Conservation (phyloP, 2,888 invertebrate species). For the Hirtodrosophila alboralis region DNA sequence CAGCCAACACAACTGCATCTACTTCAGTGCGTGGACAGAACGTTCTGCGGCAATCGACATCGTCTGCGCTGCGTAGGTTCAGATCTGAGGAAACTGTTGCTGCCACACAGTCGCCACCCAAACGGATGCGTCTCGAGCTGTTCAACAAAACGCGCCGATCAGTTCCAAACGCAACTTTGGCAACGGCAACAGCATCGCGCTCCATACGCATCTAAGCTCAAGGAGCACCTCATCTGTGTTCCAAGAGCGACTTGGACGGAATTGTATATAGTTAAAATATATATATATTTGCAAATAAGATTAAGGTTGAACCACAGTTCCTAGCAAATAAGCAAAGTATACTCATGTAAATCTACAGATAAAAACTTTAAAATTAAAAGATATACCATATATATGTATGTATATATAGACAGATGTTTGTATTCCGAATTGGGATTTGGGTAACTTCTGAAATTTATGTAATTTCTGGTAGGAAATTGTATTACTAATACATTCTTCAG, state of each 20-base stretch:
- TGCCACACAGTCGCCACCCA: conserved; percentile 10
- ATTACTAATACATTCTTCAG: too few species aligned
- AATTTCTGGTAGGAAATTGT: too few species aligned
- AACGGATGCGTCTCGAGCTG: conserved; percentile 33
- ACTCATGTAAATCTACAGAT: conserved; percentile 6
- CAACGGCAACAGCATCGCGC: conserved; percentile 25
- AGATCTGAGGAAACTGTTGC: neutral
- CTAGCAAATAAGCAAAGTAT: conserved; percentile 18
- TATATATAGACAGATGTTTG: too few species aligned
- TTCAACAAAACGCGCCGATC: conserved; percentile 15
- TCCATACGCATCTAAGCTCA: conserved; percentile 51
- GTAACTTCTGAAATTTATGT: too few species aligned
- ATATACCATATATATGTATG: conserved; percentile 3
- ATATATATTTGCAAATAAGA: conserved; percentile 1
- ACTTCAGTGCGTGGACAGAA: conserved; percentile 42
- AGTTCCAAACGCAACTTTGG: conserved; percentile 1
- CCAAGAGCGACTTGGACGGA: neutral
- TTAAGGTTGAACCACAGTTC: conserved; percentile 41
- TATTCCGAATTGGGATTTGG: too few species aligned
- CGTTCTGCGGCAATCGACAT: conserved; percentile 18
- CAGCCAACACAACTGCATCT: conserved; percentile 11
- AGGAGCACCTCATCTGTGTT: too few species aligned
- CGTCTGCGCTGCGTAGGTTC: conserved; percentile 1
- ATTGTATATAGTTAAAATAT: conserved; percentile 24
- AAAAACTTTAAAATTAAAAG: neutral